A percentile compares a stretch with the other conserved stretches of the same genome.
These are phyloP conservation scores for Cryptophagus acutangulus DNA, from an alignment of 2,888 invertebrate genomes.

Conservation along the genomic window DNA sequence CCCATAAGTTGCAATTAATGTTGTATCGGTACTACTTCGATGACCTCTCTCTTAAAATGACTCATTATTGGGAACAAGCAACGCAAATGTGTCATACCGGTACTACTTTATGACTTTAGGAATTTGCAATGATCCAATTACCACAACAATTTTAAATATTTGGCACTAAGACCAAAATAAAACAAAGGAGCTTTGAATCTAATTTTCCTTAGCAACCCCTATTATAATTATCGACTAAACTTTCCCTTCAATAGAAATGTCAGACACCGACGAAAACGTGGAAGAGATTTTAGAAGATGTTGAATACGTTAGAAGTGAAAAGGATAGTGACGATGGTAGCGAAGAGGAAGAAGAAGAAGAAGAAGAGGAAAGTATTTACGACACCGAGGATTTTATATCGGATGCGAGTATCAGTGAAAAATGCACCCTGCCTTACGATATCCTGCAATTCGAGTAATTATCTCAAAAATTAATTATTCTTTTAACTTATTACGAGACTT, in stretches of 20 bases:
- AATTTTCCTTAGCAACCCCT: no score
- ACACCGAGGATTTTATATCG: slow-evolving; percentile 54
- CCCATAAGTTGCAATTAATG: no score
- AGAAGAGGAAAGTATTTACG: slow-evolving; percentile 31
- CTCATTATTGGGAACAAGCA: no score
- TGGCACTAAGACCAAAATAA: no score
- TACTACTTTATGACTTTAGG: no score
- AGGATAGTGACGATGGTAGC: slow-evolving; percentile 14
- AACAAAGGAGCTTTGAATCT: no score
- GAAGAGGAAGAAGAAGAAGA: slow-evolving; percentile 28
- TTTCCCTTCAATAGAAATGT: not conserved
- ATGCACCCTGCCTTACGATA: slow-evolving; percentile 54
- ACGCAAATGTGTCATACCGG: no score
- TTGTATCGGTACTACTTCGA: no score
- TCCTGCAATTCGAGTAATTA: slow-evolving; percentile 68
- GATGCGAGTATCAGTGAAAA: slow-evolving; percentile 52
- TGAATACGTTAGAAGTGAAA: slow-evolving; percentile 19
- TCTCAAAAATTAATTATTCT: slow-evolving; percentile 30
- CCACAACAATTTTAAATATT: no score
- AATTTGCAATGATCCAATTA: no score
- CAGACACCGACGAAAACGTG: slow-evolving; percentile 24
- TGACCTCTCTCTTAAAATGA: no score
- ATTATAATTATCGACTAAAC: not conserved
- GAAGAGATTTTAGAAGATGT: slow-evolving; percentile 28
- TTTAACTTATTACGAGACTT: slow-evolving; percentile 6